Evolutionary conservation across 2,888 invertebrate species (phyloP).

Genomic region (Adela reaumurella): DNA sequence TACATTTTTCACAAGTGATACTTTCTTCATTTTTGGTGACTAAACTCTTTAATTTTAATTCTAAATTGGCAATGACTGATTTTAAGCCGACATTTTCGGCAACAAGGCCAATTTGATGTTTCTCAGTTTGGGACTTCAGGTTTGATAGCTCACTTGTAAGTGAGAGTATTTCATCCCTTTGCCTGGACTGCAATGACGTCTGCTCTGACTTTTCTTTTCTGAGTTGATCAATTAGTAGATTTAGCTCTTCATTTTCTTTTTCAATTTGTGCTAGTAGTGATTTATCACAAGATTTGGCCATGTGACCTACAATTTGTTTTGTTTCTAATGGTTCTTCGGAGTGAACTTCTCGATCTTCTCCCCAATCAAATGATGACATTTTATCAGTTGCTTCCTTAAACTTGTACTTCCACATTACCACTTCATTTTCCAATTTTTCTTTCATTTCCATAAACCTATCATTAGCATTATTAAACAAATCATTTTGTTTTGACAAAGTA

Average conservation of each 20-base stretch:
- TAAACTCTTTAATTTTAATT: conserved; percentile 8
- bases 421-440: conserved; percentile 74
- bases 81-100: conserved; percentile 19
- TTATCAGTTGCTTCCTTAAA: conserved; percentile 68
- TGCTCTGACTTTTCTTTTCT: conserved; percentile 30
- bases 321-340: not conserved
- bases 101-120: conserved; percentile 17
- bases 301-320: not conserved
- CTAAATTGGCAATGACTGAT: conserved; percentile 17
- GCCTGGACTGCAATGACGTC: conserved; percentile 18
- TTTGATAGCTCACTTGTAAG: conserved; percentile 22
- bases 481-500: conserved; percentile 64
- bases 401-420: conserved; percentile 68
- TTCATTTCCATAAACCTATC: conserved; percentile 77
- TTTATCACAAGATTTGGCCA: conserved; percentile 14
- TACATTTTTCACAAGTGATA: conserved; percentile 19
- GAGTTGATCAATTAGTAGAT: conserved; percentile 29
- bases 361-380: conserved; percentile 45
- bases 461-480: conserved; percentile 70
- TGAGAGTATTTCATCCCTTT: conserved; percentile 27
- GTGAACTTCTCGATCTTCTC: conserved; percentile 22
- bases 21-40: conserved; percentile 13
- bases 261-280: conserved; percentile 37
- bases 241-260: conserved; percentile 45
- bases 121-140: conserved; percentile 18